These are phyloP conservation scores for Chymomyza fuscimana DNA, from an alignment of 2,888 invertebrate genomes.

Conservation along the genomic window DNA sequence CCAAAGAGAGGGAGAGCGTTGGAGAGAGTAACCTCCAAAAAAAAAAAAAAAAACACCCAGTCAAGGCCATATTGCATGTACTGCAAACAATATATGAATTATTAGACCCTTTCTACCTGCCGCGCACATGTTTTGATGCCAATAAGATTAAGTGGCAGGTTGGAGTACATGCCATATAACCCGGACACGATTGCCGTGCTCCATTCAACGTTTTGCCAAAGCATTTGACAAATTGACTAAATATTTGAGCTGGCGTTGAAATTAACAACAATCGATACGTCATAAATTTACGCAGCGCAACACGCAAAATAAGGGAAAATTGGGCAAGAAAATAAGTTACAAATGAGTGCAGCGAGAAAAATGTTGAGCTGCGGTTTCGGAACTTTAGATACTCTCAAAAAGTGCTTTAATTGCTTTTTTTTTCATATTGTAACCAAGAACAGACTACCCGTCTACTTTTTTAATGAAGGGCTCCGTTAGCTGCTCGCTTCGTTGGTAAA, in stretches of 20 bases:
- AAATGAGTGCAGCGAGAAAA: neutral
- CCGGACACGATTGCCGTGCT: neutral
- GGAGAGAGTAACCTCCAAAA: constrained; percentile 24
- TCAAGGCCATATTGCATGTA: neutral
- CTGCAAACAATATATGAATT: constrained; percentile 5
- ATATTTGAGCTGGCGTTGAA: constrained; percentile 63
- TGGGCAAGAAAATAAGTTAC: neutral
- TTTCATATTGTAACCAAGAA: too few species aligned
- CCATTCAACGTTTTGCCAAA: neutral
- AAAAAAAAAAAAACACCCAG: neutral
- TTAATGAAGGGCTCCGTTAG: too few species aligned
- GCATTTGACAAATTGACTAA: constrained; percentile 66
- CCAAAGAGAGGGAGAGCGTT: constrained; percentile 10
- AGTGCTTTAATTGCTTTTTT: too few species aligned
- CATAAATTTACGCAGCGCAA: constrained; percentile 61
- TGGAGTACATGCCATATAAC: neutral
- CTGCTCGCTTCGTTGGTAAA: too few species aligned
- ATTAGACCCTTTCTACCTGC: constrained; percentile 48
- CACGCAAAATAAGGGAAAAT: constrained; percentile 49
- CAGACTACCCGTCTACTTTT: too few species aligned
- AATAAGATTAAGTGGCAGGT: neutral
- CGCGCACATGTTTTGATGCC: constrained; percentile 7
- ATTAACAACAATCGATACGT: constrained; percentile 69
- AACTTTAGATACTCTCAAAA: neutral
- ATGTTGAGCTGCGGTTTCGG: neutral